Conservation (phyloP, 2,113 vertebrate species). For the Trachemys scripta region DNA sequence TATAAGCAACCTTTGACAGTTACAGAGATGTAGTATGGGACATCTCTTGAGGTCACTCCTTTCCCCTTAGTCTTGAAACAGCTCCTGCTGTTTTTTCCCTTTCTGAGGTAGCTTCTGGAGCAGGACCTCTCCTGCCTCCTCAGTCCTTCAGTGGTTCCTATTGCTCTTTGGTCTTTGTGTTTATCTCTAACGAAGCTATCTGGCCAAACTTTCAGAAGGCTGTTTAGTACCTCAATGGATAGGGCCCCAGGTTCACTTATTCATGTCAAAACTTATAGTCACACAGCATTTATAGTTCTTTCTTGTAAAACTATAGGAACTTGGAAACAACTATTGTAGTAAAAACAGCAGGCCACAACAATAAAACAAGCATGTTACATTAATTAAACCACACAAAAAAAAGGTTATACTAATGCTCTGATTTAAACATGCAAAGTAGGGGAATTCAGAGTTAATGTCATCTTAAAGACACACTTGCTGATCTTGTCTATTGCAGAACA, state of each 20-base stretch:
- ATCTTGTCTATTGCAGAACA: background rate
- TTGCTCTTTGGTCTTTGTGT: slow-evolving; percentile 49
- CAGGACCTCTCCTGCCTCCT: slow-evolving; percentile 20
- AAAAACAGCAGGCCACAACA: slow-evolving; percentile 53
- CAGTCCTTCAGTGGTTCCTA: slow-evolving; percentile 68
- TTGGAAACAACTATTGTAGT: slow-evolving; percentile 43
- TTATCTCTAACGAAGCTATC: slow-evolving; percentile 48
- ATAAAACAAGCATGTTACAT: background rate
- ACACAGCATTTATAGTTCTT: slow-evolving; percentile 43
- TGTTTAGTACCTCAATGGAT: background rate
- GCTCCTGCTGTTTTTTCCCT: background rate
- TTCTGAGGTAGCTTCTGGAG: slow-evolving; percentile 49
- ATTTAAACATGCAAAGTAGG: background rate
- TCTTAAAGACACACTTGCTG: rapidly evolving
- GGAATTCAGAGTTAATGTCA: background rate
- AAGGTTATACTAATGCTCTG: background rate
- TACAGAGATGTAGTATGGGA: background rate
- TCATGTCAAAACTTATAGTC: slow-evolving; percentile 11
- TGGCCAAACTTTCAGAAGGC: slow-evolving; percentile 42
- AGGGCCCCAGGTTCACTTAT: slow-evolving; percentile 34
- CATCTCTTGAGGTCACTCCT: background rate
- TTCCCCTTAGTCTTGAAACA: background rate
- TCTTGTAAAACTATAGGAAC: slow-evolving; percentile 20
- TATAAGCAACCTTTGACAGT: slow-evolving; percentile 36
- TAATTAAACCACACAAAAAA: slow-evolving; percentile 22